Conservation (phyloP, 2,113 vertebrate genomes). For the Tenebrosternarchus preto region DNA sequence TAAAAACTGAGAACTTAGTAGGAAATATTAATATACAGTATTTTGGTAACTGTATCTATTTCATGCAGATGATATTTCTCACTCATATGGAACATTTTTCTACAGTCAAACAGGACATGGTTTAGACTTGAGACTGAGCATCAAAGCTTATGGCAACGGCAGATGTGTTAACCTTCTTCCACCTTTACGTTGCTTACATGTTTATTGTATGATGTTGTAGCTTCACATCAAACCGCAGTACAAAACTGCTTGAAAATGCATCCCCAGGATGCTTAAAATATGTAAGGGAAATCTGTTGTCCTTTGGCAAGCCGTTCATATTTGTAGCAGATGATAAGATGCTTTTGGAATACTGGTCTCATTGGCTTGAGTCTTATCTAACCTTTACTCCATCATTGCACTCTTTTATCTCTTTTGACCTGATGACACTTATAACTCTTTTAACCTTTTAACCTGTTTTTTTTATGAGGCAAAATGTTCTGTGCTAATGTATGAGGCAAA, state of each 20-base stretch:
- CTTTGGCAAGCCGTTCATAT: not conserved
- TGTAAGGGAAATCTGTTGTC: not conserved
- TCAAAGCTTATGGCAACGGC: not conserved
- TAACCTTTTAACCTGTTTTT: not conserved
- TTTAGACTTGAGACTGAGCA: not conserved
- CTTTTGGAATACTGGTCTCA: not conserved
- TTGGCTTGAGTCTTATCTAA: conserved; percentile 15
- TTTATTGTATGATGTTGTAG: too few species aligned
- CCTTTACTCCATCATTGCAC: not conserved
- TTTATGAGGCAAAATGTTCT: not conserved
- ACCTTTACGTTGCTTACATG: too few species aligned
- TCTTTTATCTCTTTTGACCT: not conserved
- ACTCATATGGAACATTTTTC: too few species aligned
- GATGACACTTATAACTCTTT: not conserved
- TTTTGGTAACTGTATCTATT: too few species aligned
- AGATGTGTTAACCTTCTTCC: not conserved
- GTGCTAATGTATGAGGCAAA: not conserved
- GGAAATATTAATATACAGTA: too few species aligned
- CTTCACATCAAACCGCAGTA: too few species aligned
- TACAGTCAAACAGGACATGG: not conserved
- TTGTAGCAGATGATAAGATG: not conserved
- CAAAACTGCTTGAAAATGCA: too few species aligned
- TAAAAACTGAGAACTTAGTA: too few species aligned
- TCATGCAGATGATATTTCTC: too few species aligned
- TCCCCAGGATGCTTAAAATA: conserved; percentile 10